Percentiles rank a stretch among this genome's conserved stretches.
These are phyloP conservation scores for Drosophila tropicalis DNA, from an alignment of 1,140 invertebrate species.

Conservation along the genomic window DNA sequence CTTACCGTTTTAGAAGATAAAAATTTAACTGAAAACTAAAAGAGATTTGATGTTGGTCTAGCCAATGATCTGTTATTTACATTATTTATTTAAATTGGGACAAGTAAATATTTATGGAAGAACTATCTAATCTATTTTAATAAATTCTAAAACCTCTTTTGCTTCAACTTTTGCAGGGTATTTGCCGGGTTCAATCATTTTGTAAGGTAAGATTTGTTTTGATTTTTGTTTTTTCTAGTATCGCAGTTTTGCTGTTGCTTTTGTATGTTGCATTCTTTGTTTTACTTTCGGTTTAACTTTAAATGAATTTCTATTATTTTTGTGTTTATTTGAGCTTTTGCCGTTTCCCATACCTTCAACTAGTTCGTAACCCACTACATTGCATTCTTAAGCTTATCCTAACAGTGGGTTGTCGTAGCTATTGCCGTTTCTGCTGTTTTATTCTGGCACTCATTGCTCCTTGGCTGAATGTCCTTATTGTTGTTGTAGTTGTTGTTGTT, in stretches of 20 bases:
- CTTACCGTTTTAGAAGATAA: too few species aligned
- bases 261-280: slow-evolving; percentile 29
- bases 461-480: slow-evolving; percentile 11
- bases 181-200: background rate
- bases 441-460: slow-evolving; percentile 32
- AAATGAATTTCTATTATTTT: slow-evolving; percentile 82
- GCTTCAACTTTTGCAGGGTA: background rate
- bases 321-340: slow-evolving; percentile 79
- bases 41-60: too few species aligned
- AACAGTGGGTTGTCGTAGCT: slow-evolving; percentile 3
- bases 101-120: too few species aligned
- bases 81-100: too few species aligned
- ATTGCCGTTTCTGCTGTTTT: slow-evolving; percentile 2
- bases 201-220: background rate
- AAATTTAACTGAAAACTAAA: too few species aligned
- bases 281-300: slow-evolving; percentile 75
- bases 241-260: slow-evolving; percentile 17
- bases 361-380: background rate
- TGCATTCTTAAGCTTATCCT: slow-evolving; percentile 9
- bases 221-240: slow-evolving; percentile 12
- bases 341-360: slow-evolving; percentile 20
- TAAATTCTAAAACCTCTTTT: too few species aligned
- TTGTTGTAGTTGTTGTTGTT: slow-evolving; percentile 10
- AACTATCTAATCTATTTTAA: too few species aligned
- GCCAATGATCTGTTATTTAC: too few species aligned